A percentile compares a stretch with the other conserved stretches of the same genome.
Evolutionary conservation across 2,888 invertebrate species (phyloP).

Genomic region (Choristoneura rosaceana): DNA sequence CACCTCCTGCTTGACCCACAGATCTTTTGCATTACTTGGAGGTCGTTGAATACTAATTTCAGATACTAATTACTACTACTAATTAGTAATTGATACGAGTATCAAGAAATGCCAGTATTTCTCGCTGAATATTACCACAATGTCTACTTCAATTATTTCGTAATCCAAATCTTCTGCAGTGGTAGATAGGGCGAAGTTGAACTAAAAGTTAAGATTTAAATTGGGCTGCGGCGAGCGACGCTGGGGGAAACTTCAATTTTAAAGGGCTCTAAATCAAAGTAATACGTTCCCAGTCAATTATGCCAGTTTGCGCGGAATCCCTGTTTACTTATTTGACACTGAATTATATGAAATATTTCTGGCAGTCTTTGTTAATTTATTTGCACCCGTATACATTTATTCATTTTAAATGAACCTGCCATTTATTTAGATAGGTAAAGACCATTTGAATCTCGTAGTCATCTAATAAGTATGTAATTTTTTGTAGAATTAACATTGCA

Average conservation of each 20-base stretch:
- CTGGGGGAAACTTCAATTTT: slow-evolving; percentile 67
- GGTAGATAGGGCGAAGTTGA: slow-evolving; percentile 74
- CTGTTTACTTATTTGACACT: slow-evolving; percentile 21
- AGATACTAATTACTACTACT: too few species aligned
- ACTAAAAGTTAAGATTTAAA: slow-evolving; percentile 77
- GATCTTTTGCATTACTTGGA: too few species aligned
- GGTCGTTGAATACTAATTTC: too few species aligned
- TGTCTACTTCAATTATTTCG: slow-evolving; percentile 64
- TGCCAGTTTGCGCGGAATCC: slow-evolving; percentile 46
- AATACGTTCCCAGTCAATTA: slow-evolving; percentile 75
- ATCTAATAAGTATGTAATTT: too few species aligned
- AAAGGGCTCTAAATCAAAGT: slow-evolving; percentile 78
- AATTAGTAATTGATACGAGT: too few species aligned
- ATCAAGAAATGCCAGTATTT: background rate
- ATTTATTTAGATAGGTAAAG: too few species aligned
- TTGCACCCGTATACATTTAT: background rate
- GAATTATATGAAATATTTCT: background rate
- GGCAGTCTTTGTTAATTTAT: background rate
- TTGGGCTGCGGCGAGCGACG: slow-evolving; percentile 65
- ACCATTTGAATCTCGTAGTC: too few species aligned
- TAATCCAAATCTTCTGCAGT: slow-evolving; percentile 66
- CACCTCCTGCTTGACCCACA: too few species aligned
- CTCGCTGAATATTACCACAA: slow-evolving; percentile 14
- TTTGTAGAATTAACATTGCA: too few species aligned
- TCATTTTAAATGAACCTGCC: background rate